Conservation (phyloP, 2,113 vertebrate genomes). For the Siniperca knerii region DNA sequence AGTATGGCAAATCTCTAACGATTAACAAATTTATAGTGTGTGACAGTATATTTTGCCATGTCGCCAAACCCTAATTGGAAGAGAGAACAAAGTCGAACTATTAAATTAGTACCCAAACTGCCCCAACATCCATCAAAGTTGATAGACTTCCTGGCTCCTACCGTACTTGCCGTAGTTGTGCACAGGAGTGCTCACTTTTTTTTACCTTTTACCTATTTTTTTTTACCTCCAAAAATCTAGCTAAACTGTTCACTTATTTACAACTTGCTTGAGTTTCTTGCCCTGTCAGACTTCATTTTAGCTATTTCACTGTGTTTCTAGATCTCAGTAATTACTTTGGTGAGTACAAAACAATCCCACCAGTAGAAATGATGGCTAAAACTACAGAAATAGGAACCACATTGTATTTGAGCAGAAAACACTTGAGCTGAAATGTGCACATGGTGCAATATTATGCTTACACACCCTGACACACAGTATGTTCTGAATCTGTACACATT, state of each 20-base stretch:
- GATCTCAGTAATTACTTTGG: not conserved
- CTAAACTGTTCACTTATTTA: not conserved
- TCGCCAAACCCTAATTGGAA: not conserved
- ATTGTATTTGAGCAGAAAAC: not conserved
- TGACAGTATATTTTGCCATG: not conserved
- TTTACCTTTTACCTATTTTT: too few relatives aligned
- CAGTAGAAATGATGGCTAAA: not conserved
- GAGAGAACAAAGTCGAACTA: not conserved
- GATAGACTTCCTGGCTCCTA: not conserved
- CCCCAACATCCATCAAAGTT: not conserved
- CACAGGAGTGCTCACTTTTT: not conserved
- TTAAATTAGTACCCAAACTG: not conserved
- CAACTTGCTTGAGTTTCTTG: not conserved
- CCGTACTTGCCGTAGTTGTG: too few relatives aligned
- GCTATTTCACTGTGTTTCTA: not conserved
- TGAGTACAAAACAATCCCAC: not conserved
- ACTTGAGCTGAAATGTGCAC: not conserved
- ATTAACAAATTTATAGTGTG: not conserved
- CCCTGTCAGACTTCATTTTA: not conserved
- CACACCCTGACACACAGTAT: slow-evolving; percentile 15
- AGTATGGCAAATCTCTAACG: not conserved
- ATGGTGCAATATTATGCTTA: slow-evolving; percentile 6
- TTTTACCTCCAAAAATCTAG: not conserved
- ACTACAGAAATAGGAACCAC: not conserved
- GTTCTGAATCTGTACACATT: slow-evolving; percentile 14